A percentile compares a stretch with the other conserved stretches of the same genome.
Evolutionary conservation across 2,797 vertebrate genomes (phyloP).

Genomic region (Macropodus opercularis): DNA sequence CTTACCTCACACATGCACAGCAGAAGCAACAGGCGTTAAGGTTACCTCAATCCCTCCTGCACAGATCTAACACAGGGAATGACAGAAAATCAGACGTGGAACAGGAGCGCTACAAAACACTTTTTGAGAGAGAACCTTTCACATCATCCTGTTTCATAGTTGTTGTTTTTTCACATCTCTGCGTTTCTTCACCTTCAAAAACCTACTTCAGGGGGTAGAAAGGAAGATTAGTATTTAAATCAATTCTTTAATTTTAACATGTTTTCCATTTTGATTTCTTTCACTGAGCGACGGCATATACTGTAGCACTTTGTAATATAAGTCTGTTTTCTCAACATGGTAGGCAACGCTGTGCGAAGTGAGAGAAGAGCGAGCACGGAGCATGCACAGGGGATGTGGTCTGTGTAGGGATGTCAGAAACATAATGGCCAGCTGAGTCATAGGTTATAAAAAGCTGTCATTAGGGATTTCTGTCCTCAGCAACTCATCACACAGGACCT

Average conservation of each 20-base stretch:
- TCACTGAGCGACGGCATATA: constrained; percentile 33
- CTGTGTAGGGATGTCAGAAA: constrained; percentile 79
- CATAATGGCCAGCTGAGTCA: constrained; percentile 84
- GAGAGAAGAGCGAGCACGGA: constrained; percentile 53
- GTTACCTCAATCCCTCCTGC: constrained; percentile 4
- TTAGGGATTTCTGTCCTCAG: constrained; percentile 84
- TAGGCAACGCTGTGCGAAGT: constrained; percentile 29
- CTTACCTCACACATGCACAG: constrained; percentile 57
- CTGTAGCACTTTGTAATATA: constrained; percentile 43
- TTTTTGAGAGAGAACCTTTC: background rate
- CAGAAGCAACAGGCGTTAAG: constrained; percentile 34
- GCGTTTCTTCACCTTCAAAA: background rate
- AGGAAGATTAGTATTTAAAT: background rate
- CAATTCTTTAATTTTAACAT: background rate
- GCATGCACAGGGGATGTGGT: constrained; percentile 74
- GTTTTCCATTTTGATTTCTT: constrained; percentile 25
- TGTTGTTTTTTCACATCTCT: background rate
- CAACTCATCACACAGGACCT: constrained; percentile 81
- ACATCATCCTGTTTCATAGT: background rate
- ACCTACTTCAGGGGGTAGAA: background rate
- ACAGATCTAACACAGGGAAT: constrained; percentile 34
- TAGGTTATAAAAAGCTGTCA: constrained; percentile 87
- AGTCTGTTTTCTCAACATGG: constrained; percentile 41
- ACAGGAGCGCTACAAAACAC: background rate
- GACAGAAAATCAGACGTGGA: background rate